Conservation (phyloP, 2,888 invertebrate genomes). For the Strigamia maritima region DNA sequence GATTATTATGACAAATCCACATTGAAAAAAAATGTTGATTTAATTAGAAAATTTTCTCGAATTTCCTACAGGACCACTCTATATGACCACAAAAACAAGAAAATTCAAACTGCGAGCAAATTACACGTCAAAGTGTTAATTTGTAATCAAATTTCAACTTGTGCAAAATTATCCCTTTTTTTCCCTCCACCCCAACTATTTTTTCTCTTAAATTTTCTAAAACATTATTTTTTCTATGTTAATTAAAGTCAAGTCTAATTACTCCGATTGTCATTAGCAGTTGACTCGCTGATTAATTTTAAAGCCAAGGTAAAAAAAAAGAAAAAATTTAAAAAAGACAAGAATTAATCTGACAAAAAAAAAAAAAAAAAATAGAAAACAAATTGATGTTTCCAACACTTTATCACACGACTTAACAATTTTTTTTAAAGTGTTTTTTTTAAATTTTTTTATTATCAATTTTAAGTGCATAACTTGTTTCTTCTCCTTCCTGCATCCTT, state of each 20-base stretch:
- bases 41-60: neutral
- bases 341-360: neutral
- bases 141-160: constrained; percentile 34
- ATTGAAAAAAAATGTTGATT: neutral
- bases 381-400: constrained; percentile 21
- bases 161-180: constrained; percentile 4
- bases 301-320: neutral
- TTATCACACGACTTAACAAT: constrained; percentile 21
- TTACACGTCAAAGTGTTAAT: constrained; percentile 38
- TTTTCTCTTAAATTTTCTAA: neutral
- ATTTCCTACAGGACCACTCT: neutral
- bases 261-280: constrained; percentile 37
- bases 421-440: neutral
- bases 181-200: neutral
- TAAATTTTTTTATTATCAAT: neutral
- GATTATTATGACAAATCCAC: constrained; percentile 12
- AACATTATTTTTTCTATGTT: constrained; percentile 10
- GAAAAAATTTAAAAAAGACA: neutral
- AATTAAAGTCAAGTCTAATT: constrained; percentile 36
- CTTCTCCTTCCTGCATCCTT: constrained; percentile 14
- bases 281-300: constrained; percentile 34
- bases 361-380: neutral
- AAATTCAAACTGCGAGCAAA: constrained; percentile 8
- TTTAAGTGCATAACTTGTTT: constrained; percentile 12
- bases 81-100: neutral